A percentile compares a stretch with the other conserved stretches of the same genome.
Conservation (phyloP, 2,888 invertebrate genomes). For the Junonia oenone region DNA sequence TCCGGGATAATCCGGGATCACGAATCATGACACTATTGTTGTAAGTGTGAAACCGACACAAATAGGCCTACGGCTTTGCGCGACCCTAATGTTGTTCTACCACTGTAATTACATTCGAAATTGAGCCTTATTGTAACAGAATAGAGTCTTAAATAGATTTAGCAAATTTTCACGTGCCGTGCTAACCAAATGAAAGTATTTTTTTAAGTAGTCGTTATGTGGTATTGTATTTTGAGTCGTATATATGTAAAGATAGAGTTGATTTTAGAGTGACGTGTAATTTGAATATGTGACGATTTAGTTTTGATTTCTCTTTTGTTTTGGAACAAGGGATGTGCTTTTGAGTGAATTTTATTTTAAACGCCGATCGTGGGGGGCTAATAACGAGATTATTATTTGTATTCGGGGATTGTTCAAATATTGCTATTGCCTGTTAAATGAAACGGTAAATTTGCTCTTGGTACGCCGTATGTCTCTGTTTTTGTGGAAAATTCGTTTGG, state of each 20-base stretch:
- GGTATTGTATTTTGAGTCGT: constrained; percentile 2
- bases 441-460: constrained; percentile 40
- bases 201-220: constrained; percentile 34
- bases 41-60: constrained; percentile 80
- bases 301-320: constrained; percentile 26
- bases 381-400: constrained; percentile 63
- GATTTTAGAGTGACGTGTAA: constrained; percentile 23
- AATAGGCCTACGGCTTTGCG: constrained; percentile 68
- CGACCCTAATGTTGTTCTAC: constrained; percentile 38
- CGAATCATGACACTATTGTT: constrained; percentile 80
- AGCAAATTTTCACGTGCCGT: constrained; percentile 18
- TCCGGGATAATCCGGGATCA: constrained; percentile 74
- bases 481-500: constrained; percentile 20
- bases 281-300: constrained; percentile 27
- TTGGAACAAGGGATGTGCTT: constrained; percentile 44
- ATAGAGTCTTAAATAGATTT: constrained; percentile 30
- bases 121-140: rapidly evolving
- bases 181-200: constrained; percentile 43
- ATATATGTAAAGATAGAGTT: constrained; percentile 22
- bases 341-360: constrained; percentile 59
- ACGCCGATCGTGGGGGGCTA: constrained; percentile 46
- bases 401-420: constrained; percentile 59
- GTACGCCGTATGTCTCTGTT: constrained; percentile 30
- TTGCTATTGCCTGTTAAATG: constrained; percentile 54
- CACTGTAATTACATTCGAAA: constrained; percentile 23